Conservation (phyloP, 1,140 invertebrate species). For the Dufourea novaeangliae region DNA sequence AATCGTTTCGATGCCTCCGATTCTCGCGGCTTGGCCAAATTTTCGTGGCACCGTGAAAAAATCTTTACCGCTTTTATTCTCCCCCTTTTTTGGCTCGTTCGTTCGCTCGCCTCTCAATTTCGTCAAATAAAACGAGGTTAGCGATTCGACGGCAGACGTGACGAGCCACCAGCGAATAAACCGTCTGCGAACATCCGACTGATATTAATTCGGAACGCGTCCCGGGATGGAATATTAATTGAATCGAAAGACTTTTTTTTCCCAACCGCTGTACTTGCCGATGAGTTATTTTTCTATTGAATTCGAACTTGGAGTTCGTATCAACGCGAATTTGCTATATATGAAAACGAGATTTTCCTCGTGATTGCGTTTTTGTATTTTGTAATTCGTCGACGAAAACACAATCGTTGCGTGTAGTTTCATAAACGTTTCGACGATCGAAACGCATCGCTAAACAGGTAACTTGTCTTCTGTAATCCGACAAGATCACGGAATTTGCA, state of each 20-base stretch:
- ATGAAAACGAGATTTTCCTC: neutral
- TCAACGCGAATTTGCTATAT: neutral
- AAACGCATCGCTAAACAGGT: too few species aligned
- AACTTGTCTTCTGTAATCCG: neutral
- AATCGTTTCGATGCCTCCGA: neutral
- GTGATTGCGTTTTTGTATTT: neutral
- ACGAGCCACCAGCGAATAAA: conserved; percentile 36
- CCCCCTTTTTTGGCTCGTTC: neutral
- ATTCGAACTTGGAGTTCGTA: neutral
- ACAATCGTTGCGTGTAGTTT: too few species aligned
- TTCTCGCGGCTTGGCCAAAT: neutral
- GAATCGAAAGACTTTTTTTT: conserved; percentile 33
- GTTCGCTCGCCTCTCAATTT: conserved; percentile 26
- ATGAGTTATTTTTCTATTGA: neutral
- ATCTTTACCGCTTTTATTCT: neutral
- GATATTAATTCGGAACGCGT: conserved; percentile 47
- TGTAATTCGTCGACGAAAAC: too few species aligned
- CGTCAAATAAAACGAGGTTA: conserved; percentile 23
- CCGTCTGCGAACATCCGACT: conserved; percentile 1
- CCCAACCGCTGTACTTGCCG: neutral
- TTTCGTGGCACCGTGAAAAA: neutral
- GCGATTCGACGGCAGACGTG: conserved; percentile 29
- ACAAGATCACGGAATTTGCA: neutral
- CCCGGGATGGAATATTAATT: conserved; percentile 40
- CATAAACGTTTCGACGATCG: too few species aligned